Conservation (phyloP, 2,113 vertebrate genomes). For the Colossoma macropomum region DNA sequence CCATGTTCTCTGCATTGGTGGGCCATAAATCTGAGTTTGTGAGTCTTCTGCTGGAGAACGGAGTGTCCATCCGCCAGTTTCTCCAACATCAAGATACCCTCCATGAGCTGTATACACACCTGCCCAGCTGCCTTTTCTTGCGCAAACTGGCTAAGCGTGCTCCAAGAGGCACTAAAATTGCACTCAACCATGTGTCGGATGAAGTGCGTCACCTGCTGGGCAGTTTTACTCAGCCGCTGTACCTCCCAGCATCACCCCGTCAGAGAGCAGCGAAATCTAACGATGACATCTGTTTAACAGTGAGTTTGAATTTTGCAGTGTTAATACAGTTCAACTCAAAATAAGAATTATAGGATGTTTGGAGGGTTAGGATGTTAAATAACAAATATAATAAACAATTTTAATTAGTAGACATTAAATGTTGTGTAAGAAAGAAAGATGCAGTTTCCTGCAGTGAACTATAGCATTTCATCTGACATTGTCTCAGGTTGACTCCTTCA, state of each 20-base stretch:
- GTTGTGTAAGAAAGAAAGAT: too few species aligned
- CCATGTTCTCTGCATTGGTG: constrained; percentile 89
- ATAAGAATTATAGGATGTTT: not conserved
- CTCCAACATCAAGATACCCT: constrained; percentile 80
- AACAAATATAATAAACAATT: too few species aligned
- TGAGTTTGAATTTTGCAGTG: constrained; percentile 15
- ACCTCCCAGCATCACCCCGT: constrained; percentile 65
- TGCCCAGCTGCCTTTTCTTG: constrained; percentile 84
- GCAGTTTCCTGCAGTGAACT: too few species aligned
- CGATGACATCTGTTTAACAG: constrained; percentile 3
- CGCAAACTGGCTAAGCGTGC: constrained; percentile 83
- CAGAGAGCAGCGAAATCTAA: not conserved
- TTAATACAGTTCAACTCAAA: not conserved
- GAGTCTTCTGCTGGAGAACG: constrained; percentile 91
- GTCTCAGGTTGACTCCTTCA: too few species aligned
- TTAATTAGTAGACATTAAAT: too few species aligned
- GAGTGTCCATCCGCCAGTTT: constrained; percentile 85
- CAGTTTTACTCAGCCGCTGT: constrained; percentile 83
- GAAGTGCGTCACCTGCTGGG: constrained; percentile 89
- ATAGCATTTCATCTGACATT: too few species aligned
- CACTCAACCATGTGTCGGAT: constrained; percentile 82
- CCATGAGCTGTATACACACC: constrained; percentile 82
- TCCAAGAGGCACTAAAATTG: constrained; percentile 64
- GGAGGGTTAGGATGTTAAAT: too few species aligned
- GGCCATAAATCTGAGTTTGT: constrained; percentile 91